Evolutionary conservation across 1,140 invertebrate species (phyloP).

Genomic region (Phocides pigmalion): DNA sequence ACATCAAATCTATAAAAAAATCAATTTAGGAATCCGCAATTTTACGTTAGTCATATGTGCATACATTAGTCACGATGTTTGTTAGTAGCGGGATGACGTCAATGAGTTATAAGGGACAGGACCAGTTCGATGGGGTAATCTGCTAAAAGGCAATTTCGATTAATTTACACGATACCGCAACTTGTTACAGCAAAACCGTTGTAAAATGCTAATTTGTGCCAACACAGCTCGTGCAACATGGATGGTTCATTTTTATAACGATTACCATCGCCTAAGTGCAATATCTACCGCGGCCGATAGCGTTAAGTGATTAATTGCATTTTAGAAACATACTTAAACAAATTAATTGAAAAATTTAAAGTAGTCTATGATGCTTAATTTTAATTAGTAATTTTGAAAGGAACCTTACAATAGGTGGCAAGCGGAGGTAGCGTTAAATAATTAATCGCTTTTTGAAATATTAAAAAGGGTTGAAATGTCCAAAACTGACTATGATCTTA

Average conservation of each 20-base stretch:
- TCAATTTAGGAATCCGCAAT: too few relatives aligned
- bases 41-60: too few relatives aligned
- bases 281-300: conserved; percentile 3
- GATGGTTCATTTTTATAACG: conserved; percentile 28
- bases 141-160: conserved; percentile 44
- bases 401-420: too few relatives aligned
- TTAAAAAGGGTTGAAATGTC: too few relatives aligned
- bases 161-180: conserved; percentile 43
- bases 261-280: conserved; percentile 25
- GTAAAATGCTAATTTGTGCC: conserved; percentile 51
- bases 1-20: too few relatives aligned
- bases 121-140: conserved; percentile 18
- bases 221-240: conserved; percentile 38
- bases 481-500: too few relatives aligned
- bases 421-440: conserved; percentile 3
- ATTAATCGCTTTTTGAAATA: conserved; percentile 12
- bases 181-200: conserved; percentile 41
- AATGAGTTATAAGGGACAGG: background rate
- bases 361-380: too few relatives aligned
- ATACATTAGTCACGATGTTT: conserved; percentile 1
- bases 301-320: conserved; percentile 14
- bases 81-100: conserved; percentile 1
- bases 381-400: too few relatives aligned
- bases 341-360: background rate
- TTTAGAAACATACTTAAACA: background rate